Base-by-base conservation (phyloP, 2,797 vertebrate genomes). In the Xenops minutus region DNA sequence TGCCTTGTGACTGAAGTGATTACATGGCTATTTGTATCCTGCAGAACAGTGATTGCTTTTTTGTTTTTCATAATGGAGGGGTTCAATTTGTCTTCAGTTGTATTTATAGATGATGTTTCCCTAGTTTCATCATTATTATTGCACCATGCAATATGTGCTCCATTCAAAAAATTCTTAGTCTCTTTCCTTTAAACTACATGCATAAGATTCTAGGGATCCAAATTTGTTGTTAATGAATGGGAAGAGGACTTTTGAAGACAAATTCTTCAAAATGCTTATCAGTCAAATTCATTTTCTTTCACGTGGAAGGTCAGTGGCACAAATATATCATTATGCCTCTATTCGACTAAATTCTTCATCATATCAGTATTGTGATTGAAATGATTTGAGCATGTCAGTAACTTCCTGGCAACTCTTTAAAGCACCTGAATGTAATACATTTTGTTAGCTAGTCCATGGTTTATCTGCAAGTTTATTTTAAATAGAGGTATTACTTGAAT, bases 341-440 rank as follows among this genome's bases (percentile, higher is more conserved):
- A 37, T 56, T 66, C 43, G 43, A 14, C 16, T 24, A 12, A 69
- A 36, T 75, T 77, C 10, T 68, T 77, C 2, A 1, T 61, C 6
- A 2, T 73, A 56, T 6, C 20, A 66, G 74, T 61, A 49, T 83
- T 73, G 56, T 87, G 62, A 83, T 67, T 82, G 51, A 85, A 93
- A 83, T 95, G 5, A 77, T 89, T 95, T 88, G 78, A 78, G 56
- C 63, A 59, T 85, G 59, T 94, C 34, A 75, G 37, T 91, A 94
- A 69, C 89, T 92, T 96, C 66, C 77, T 94, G 81, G 68, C 8
- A 91, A 49, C 89, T 90, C 77, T 92, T 96, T 87, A 87, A 95
- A 94, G 89, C 85, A 92, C 93, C 51, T 89, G 39, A 77, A 71
- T 75, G 67, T 93, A 92, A 34, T 94, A 76, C n/a, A 14, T 92